Evolutionary conservation across 2,113 vertebrate species (phyloP).

Genomic region (Burhinus oedicnemus): DNA sequence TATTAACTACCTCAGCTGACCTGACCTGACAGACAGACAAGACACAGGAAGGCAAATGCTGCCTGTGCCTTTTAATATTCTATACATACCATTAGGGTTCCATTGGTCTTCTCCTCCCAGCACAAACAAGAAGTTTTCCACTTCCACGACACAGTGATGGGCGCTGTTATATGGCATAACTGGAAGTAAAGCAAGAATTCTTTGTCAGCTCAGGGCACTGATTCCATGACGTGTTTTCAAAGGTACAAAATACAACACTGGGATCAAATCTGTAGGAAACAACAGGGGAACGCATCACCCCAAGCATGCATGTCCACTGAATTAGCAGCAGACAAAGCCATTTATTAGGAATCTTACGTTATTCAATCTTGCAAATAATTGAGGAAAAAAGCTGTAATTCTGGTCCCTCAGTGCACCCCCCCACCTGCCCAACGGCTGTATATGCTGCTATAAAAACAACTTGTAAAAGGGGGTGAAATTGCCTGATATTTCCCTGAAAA

Average conservation of each 20-base stretch:
- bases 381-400: slow-evolving; percentile 14
- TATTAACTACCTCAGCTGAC: background rate
- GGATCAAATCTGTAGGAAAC: background rate
- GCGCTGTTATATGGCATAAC: slow-evolving; percentile 99
- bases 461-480: slow-evolving; percentile 29
- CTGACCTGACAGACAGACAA: background rate
- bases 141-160: slow-evolving; percentile 98
- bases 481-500: slow-evolving; percentile 35
- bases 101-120: slow-evolving; percentile 98
- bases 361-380: slow-evolving; percentile 34
- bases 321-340: background rate
- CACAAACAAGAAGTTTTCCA: slow-evolving; percentile 97
- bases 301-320: background rate
- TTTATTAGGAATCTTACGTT: slow-evolving; percentile 23
- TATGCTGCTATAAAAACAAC: background rate
- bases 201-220: slow-evolving; percentile 31
- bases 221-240: background rate
- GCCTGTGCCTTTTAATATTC: background rate
- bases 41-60: background rate
- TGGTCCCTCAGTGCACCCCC: background rate
- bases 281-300: background rate
- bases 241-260: background rate
- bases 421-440: background rate
- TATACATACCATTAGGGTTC: slow-evolving; percentile 93
- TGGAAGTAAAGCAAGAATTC: slow-evolving; percentile 71